Percentiles rank a stretch among this genome's conserved stretches.
These are phyloP conservation scores for Gopherus flavomarginatus DNA, from an alignment of 2,113 vertebrate genomes.

Conservation along the genomic window DNA sequence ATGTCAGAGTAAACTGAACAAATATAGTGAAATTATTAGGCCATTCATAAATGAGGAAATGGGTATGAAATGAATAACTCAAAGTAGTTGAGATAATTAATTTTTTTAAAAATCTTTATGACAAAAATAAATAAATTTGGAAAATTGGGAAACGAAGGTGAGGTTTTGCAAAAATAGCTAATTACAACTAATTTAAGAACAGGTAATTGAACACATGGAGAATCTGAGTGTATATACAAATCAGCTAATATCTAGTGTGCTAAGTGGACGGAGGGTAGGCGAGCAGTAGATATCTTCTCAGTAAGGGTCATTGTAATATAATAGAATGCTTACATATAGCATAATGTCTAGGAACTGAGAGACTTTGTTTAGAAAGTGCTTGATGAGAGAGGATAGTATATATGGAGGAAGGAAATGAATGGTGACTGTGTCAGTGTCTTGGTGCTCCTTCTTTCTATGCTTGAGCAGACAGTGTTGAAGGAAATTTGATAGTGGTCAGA, in stretches of 20 bases:
- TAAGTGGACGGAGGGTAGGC: rapidly evolving
- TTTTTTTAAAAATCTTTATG: neutral
- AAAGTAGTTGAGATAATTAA: neutral
- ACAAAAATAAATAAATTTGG: neutral
- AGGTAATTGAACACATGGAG: neutral
- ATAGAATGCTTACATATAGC: too few relatives aligned
- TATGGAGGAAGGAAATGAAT: neutral
- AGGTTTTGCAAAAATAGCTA: neutral
- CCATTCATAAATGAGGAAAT: neutral
- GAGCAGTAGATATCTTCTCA: neutral
- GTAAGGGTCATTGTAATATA: neutral
- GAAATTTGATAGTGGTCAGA: too few relatives aligned
- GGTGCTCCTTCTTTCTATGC: constrained; percentile 26
- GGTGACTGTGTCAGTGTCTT: constrained; percentile 16
- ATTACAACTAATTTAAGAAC: neutral
- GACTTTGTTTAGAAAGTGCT: neutral
- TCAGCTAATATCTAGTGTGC: neutral
- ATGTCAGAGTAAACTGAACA: neutral
- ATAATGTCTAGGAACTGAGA: too few relatives aligned
- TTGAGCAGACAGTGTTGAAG: neutral
- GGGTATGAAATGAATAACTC: neutral
- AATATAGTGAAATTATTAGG: neutral
- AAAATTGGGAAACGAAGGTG: neutral
- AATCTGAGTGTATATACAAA: neutral
- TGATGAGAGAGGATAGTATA: neutral